Percentiles rank a stretch among this genome's conserved stretches.
These are phyloP conservation scores for Nebria brevicollis DNA, from an alignment of 2,888 invertebrate species.

Conservation along the genomic window DNA sequence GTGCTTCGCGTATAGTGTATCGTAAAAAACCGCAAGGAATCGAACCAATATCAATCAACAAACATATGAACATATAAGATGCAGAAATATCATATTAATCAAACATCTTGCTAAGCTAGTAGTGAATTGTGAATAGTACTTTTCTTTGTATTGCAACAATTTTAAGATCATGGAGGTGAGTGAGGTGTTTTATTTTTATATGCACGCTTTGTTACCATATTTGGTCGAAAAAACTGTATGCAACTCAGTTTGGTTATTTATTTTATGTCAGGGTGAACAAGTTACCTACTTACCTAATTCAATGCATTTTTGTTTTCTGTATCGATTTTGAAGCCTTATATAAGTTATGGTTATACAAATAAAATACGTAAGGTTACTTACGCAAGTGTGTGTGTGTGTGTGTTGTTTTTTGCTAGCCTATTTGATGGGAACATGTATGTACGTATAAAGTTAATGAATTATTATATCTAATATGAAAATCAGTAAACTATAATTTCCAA, in stretches of 20 bases:
- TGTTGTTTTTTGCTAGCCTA: too few species aligned
- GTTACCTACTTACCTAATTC: not conserved
- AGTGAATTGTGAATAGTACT: not conserved
- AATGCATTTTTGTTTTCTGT: not conserved
- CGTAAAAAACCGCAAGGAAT: conserved; percentile 29
- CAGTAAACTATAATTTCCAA: not conserved
- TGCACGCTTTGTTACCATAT: not conserved
- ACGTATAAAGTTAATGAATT: not conserved
- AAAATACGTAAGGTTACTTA: too few species aligned
- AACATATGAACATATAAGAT: too few species aligned
- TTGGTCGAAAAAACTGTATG: not conserved
- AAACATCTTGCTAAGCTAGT: too few species aligned
- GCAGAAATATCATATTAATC: too few species aligned
- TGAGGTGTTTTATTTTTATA: not conserved
- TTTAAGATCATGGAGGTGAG: not conserved
- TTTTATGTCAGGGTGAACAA: conserved; percentile 1
- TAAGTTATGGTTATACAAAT: too few species aligned
- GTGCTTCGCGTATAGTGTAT: conserved; percentile 30
- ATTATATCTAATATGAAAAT: not conserved
- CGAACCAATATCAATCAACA: conserved; percentile 19
- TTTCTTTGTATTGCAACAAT: conserved; percentile 7
- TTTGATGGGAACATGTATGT: not conserved
- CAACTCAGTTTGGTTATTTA: not conserved
- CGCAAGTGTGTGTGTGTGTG: not conserved
- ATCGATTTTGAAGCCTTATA: not conserved